phyloP scores from a whole-genome alignment of 2,797 vertebrate genomes.

The Danio choprae region DNA sequence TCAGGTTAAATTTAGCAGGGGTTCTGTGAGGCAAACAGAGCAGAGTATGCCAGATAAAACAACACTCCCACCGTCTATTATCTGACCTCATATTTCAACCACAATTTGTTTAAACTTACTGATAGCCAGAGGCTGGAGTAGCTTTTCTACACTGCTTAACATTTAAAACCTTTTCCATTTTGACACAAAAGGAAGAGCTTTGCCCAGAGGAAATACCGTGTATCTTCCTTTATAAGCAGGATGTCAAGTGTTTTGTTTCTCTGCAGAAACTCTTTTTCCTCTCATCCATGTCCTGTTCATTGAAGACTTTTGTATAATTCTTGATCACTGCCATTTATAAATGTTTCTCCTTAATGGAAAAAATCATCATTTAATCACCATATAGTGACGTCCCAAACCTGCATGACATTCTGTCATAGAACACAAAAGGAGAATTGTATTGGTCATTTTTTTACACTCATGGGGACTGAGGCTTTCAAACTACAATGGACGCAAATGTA shows the following conservation, averaged over 20 bases:
- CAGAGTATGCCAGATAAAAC: conserved; percentile 48
- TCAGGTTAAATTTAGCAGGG: conserved; percentile 63
- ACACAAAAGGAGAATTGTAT: background rate
- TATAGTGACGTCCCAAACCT: background rate
- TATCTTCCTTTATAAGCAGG: background rate
- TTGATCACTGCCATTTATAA: background rate
- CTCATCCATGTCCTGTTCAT: background rate
- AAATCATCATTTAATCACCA: background rate
- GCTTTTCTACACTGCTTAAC: background rate
- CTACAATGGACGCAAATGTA: background rate
- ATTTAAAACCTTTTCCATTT: conserved; percentile 20
- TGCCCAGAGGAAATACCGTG: background rate
- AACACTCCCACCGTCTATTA: conserved; percentile 46
- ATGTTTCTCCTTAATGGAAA: background rate
- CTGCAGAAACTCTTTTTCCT: background rate
- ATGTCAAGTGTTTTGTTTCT: conserved; percentile 18
- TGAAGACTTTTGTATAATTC: background rate
- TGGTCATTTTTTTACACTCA: background rate
- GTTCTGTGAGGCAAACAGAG: conserved; percentile 52
- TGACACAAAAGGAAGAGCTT: conserved; percentile 5
- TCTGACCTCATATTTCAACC: conserved; percentile 48
- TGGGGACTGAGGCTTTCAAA: background rate
- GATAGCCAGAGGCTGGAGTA: conserved; percentile 4
- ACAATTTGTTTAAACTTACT: conserved; percentile 33
- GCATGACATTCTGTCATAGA: background rate